Base-by-base conservation (phyloP, 1,140 invertebrate genomes). In the Trachelipus rathkii region DNA sequence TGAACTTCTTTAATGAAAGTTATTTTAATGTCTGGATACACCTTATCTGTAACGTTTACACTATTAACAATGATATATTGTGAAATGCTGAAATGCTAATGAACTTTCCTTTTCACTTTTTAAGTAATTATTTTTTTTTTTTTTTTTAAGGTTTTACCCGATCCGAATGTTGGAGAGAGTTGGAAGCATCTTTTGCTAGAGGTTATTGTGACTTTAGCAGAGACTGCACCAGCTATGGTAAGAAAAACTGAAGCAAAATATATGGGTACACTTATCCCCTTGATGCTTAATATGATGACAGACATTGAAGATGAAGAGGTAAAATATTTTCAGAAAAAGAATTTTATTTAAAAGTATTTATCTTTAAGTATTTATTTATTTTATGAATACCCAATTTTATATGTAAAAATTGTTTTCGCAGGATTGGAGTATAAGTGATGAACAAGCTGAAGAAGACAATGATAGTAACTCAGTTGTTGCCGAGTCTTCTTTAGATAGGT, bases 211-310 rank as follows among this genome's bases (percentile, higher is more conserved):
- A 96, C 96, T 5, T 84, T 99, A 72, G 90, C 95, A 53, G 98
- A 99, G 88, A 94, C 93, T 53, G 95, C 95, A 0, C 92, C 97
- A 15, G 93, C 94, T 1, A 97, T 97, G 92, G 91, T 99, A 15
- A 90, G 96, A 19, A 99, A 98, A 86, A 89, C 92, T 82, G 73
- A 77, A 33, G 71, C 74, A 44, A 81, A 80, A 24, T 78, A 80
- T 43, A 77, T 82, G 74, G 79, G 23, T 13, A 73, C 75, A 3
- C 77, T 81, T 73, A 79, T 82, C 46, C 80, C 82, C 0, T 87
- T 95, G 74, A 89, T 97, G 73, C 86, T 99, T 67, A 90, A 92
- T 83, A 93, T 99, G 91, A 99, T 99, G 97, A 95, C 96, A 11
- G 95, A 99, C 83, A 85, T 99, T 60, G 96, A 98, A 44, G 96